Evolutionary conservation across 92 coral and sea anemone genomes (phyloP).

Genomic region (Actinernus sp.): DNA sequence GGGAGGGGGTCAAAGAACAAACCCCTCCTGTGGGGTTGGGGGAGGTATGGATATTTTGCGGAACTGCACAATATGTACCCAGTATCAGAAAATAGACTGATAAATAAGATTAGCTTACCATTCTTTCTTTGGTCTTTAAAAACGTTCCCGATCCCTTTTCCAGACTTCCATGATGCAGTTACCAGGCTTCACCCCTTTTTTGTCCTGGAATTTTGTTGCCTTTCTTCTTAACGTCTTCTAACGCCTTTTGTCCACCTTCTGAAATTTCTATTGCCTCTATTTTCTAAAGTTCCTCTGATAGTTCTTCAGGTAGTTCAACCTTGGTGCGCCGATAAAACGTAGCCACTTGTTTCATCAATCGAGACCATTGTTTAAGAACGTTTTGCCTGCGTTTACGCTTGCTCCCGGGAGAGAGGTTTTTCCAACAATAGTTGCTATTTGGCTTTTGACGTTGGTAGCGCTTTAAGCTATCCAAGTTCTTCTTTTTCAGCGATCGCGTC

Average conservation of each 20-base stretch:
- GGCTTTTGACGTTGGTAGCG: no score
- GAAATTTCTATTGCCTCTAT: constrained; percentile 18
- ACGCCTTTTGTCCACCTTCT: constrained; percentile 8
- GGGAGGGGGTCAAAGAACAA: no score
- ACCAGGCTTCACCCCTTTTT: constrained; percentile 13
- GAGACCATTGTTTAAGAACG: background rate
- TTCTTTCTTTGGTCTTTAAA: constrained; percentile 29
- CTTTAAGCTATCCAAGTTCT: no score
- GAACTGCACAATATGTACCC: background rate
- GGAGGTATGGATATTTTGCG: no score
- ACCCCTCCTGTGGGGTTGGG: no score
- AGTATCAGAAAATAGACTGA: no score
- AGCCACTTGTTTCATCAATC: constrained; percentile 2
- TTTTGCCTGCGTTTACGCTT: background rate
- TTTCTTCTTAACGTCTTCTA: constrained; percentile 9
- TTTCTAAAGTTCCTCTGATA: constrained; percentile 15
- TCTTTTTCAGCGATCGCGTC: no score
- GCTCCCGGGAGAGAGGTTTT: background rate
- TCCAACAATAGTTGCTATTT: no score
- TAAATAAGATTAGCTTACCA: constrained; percentile 1
- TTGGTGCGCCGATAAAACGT: constrained; percentile 7
- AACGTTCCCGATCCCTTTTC: constrained; percentile 18
- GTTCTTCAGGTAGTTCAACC: constrained; percentile 16
- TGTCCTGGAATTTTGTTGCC: background rate
- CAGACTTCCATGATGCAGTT: constrained; percentile 18